A percentile compares a stretch with the other conserved stretches of the same genome.
phyloP scores from a whole-genome alignment of 2,888 invertebrate species.

The Eristalinus sepulchralis region DNA sequence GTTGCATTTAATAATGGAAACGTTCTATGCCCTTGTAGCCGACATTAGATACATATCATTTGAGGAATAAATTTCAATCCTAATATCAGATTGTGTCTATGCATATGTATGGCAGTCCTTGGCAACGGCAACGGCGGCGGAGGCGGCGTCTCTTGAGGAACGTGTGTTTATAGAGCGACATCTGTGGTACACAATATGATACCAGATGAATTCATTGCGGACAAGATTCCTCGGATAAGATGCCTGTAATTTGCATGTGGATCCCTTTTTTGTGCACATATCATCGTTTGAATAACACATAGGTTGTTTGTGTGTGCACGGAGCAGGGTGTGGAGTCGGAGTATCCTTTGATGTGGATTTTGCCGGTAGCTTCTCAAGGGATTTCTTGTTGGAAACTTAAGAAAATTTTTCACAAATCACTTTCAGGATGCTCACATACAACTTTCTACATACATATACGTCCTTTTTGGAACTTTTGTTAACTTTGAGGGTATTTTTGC shows the following conservation, averaged over 20 bases:
- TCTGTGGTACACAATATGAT: conserved; percentile 64
- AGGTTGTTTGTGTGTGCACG: neutral
- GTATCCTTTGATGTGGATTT: conserved; percentile 30
- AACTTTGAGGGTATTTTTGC: neutral
- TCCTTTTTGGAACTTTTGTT: neutral
- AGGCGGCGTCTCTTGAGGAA: too few relatives aligned
- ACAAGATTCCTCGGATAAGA: conserved; percentile 60
- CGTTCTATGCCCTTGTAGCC: neutral
- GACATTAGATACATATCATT: conserved; percentile 58
- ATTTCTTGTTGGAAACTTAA: conserved; percentile 8
- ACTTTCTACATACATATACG: neutral
- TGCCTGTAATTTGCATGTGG: conserved; percentile 58
- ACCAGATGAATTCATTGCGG: conserved; percentile 61
- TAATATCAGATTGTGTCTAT: conserved; percentile 25
- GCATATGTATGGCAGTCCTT: neutral
- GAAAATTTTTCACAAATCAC: conserved; percentile 15
- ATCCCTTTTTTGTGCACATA: conserved; percentile 52
- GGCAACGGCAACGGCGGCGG: too few relatives aligned
- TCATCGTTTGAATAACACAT: conserved; percentile 62
- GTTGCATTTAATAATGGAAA: conserved; percentile 55
- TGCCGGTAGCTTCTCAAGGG: conserved; percentile 18
- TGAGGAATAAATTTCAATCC: conserved; percentile 59
- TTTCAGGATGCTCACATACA: neutral
- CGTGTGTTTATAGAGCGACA: conserved; percentile 45
- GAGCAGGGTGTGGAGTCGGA: neutral